Percentiles rank a stretch among this genome's conserved stretches.
Conservation (phyloP, 2,888 invertebrate genomes). For the Mesopsocus fuscifrons region DNA sequence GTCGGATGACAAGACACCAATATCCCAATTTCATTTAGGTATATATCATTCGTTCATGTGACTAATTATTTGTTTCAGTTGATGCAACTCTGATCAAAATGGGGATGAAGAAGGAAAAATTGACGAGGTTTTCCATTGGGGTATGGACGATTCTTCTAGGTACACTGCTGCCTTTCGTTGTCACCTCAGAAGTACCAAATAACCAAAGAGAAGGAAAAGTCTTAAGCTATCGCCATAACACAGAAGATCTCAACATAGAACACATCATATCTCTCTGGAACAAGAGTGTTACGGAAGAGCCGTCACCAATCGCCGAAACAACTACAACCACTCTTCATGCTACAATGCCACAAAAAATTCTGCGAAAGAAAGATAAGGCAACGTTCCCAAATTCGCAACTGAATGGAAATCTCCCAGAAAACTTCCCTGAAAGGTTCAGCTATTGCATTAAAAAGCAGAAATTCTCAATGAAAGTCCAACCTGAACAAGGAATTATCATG, state of each 20-base stretch:
- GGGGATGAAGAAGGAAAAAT: too few relatives aligned
- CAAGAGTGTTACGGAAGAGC: conserved; percentile 4
- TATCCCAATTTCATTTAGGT: too few relatives aligned
- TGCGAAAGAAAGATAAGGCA: too few relatives aligned
- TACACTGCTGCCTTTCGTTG: too few relatives aligned
- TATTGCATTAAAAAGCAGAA: not conserved
- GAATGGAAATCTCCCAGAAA: not conserved
- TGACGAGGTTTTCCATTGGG: too few relatives aligned
- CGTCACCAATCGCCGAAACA: not conserved
- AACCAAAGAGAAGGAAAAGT: conserved; percentile 3
- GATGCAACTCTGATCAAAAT: too few relatives aligned
- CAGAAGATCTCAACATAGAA: conserved; percentile 2
- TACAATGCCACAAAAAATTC: not conserved
- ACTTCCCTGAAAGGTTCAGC: conserved; percentile 3
- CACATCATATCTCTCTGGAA: conserved; percentile 6
- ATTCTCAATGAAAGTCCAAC: not conserved
- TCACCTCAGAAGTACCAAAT: too few relatives aligned
- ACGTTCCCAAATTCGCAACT: not conserved
- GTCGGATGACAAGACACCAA: too few relatives aligned
- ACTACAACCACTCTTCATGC: not conserved
- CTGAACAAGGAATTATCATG: not conserved
- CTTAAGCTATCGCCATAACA: conserved; percentile 1
- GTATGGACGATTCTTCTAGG: too few relatives aligned
- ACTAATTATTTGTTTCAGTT: too few relatives aligned
- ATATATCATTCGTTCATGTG: too few relatives aligned